Evolutionary conservation across 2,797 vertebrate species (phyloP).

Genomic region (Sparus aurata): DNA sequence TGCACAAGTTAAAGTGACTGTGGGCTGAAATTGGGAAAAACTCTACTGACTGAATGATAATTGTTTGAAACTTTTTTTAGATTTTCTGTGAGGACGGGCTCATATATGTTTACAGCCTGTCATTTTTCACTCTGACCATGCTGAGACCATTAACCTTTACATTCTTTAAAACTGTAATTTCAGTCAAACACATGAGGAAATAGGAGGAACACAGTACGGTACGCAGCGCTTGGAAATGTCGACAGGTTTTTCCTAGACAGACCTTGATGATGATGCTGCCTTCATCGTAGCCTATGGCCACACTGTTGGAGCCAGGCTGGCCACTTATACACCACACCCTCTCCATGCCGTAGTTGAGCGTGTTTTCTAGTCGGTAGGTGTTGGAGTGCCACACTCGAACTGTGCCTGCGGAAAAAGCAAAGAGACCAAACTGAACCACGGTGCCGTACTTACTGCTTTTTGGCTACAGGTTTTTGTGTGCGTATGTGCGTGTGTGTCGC

Average conservation of each 20-base stretch:
- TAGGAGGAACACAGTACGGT: too few relatives aligned
- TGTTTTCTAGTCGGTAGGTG: constrained; percentile 94
- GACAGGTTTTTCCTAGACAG: not conserved
- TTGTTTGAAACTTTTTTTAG: not conserved
- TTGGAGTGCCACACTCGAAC: constrained; percentile 97
- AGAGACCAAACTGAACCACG: not conserved
- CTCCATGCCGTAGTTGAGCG: constrained; percentile 96
- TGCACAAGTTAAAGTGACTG: too few relatives aligned
- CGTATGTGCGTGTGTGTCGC: too few relatives aligned
- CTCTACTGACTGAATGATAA: not conserved
- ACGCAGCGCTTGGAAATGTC: too few relatives aligned
- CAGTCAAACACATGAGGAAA: not conserved
- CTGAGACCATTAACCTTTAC: not conserved
- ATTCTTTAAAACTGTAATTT: not conserved
- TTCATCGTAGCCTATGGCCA: constrained; percentile 94
- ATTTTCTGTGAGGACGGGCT: not conserved
- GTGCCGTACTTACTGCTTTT: not conserved
- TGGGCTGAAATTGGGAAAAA: not conserved
- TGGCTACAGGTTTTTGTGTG: fast-evolving
- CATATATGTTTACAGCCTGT: not conserved
- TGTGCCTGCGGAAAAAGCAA: constrained; percentile 82
- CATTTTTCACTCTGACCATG: not conserved
- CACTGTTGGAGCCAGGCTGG: constrained; percentile 93
- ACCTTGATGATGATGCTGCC: constrained; percentile 98
- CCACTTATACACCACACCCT: constrained; percentile 94